These are phyloP conservation scores for Chloropsis cyanopogon DNA, from an alignment of 2,113 vertebrate genomes.

Conservation along the genomic window DNA sequence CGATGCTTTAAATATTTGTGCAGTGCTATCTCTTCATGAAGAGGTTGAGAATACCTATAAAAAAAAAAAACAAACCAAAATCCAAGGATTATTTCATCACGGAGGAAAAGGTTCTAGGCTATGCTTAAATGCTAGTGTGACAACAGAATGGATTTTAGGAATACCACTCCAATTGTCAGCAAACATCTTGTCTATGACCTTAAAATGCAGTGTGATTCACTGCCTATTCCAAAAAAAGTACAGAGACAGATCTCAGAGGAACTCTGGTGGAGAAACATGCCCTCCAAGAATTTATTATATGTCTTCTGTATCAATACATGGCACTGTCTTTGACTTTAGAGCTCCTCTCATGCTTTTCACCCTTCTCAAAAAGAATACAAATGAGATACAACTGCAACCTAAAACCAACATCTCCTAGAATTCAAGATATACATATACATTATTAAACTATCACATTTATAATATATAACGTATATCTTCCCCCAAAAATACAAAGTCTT, in stretches of 20 bases:
- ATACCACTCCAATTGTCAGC: not conserved
- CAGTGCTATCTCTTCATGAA: slow-evolving; percentile 81
- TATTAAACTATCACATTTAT: not conserved
- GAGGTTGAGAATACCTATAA: slow-evolving; percentile 75
- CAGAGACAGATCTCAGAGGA: not conserved
- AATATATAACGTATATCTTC: not conserved
- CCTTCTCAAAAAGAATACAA: not conserved
- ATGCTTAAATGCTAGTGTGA: not conserved
- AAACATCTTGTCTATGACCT: not conserved
- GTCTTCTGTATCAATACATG: not conserved
- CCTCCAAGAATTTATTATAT: not conserved
- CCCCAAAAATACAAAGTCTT: not conserved
- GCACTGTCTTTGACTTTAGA: not conserved
- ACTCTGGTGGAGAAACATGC: not conserved
- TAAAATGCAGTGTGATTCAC: not conserved
- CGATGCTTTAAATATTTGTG: slow-evolving; percentile 81
- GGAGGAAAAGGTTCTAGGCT: not conserved
- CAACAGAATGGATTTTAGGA: not conserved
- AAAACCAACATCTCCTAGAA: not conserved
- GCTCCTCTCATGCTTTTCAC: not conserved
- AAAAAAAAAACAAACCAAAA: not conserved
- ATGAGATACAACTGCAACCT: not conserved
- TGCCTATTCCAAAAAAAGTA: not conserved
- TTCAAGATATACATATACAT: not conserved
- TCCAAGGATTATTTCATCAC: not conserved